Conservation (phyloP, 1,140 invertebrate species). For the Trichogramma pretiosum region DNA sequence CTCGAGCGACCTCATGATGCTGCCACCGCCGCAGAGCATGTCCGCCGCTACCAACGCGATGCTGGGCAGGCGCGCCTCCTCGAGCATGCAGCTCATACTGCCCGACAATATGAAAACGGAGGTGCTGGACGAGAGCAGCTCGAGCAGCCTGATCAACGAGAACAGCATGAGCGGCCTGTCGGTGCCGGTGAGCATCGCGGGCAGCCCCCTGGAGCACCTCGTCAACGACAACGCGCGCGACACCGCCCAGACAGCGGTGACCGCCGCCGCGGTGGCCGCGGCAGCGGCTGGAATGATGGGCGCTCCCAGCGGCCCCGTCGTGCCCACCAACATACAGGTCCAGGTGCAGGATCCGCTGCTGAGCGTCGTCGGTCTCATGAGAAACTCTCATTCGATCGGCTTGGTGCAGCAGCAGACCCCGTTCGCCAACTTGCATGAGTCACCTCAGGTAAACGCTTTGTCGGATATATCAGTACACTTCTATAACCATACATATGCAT, state of each 20-base stretch:
- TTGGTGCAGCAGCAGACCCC: conserved; percentile 30
- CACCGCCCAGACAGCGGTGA: conserved; percentile 25
- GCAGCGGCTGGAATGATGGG: too few relatives aligned
- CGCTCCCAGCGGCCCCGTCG: too few relatives aligned
- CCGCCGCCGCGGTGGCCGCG: too few relatives aligned
- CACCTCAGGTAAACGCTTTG: conserved; percentile 23
- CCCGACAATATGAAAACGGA: conserved; percentile 58
- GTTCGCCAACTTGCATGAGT: conserved; percentile 35
- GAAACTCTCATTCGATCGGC: conserved; percentile 33
- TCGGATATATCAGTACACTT: not conserved
- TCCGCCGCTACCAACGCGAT: conserved; percentile 35
- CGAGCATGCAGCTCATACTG: conserved; percentile 40
- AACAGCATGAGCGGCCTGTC: conserved; percentile 41
- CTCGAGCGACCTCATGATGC: conserved; percentile 40
- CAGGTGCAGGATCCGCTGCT: conserved; percentile 37
- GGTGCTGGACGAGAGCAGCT: conserved; percentile 59
- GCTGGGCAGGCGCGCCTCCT: conserved; percentile 32
- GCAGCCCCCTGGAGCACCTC: conserved; percentile 36
- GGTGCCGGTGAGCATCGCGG: conserved; percentile 15
- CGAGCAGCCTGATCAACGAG: conserved; percentile 49
- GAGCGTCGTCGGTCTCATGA: conserved; percentile 39
- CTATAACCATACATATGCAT: too few relatives aligned
- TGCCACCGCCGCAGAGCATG: conserved; percentile 29
- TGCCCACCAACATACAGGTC: too few relatives aligned
- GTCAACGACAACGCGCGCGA: conserved; percentile 36